These are phyloP conservation scores for Buceros bicornis DNA, from an alignment of 2,797 vertebrate genomes.

Conservation along the genomic window DNA sequence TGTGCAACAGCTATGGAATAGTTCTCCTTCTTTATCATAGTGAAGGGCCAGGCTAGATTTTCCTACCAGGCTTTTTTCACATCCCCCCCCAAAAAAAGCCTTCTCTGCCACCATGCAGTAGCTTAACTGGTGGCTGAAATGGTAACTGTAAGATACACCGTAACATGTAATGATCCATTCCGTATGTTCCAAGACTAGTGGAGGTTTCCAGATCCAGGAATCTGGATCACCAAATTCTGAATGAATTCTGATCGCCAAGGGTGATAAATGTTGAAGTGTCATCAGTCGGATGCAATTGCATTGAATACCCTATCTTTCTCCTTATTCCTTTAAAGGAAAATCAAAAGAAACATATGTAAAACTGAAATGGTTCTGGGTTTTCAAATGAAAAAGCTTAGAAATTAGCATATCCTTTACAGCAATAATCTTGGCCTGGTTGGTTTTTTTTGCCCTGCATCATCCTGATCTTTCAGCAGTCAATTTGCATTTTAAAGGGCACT, in stretches of 20 bases:
- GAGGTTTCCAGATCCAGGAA: neutral
- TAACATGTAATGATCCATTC: neutral
- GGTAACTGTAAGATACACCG: rapidly evolving
- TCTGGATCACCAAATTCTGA: no score
- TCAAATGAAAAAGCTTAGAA: neutral
- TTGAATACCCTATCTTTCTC: neutral
- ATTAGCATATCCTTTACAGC: neutral
- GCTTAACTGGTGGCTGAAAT: neutral
- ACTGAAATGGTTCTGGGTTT: neutral
- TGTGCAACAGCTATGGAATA: neutral
- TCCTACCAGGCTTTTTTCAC: neutral
- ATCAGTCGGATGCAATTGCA: neutral
- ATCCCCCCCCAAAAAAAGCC: no score
- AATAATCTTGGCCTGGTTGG: neutral
- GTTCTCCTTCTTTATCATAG: neutral
- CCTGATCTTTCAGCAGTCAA: neutral
- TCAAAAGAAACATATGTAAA: neutral
- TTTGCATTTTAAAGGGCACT: neutral
- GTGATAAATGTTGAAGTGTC: neutral
- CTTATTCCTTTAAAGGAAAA: neutral
- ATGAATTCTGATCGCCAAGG: neutral
- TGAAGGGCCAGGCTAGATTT: neutral
- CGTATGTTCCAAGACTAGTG: neutral
- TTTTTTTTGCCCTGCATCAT: neutral
- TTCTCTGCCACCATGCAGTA: neutral